phyloP scores from a whole-genome alignment of 1,140 invertebrate genomes.

The Heliconius nattereri region DNA sequence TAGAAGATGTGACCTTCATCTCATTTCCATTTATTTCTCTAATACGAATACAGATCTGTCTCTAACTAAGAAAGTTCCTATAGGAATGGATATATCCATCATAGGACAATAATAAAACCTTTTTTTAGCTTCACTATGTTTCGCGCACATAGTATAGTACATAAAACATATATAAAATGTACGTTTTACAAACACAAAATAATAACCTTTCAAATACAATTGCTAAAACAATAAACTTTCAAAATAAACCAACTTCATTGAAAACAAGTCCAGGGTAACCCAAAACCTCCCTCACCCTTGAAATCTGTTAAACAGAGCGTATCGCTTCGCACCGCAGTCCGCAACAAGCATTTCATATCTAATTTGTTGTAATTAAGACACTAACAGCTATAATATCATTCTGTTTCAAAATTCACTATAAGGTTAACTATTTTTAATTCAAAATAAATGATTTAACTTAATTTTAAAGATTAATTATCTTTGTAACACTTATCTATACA shows the following conservation, averaged over 20 bases:
- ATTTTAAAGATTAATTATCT: background rate
- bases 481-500: background rate
- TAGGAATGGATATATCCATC: no score
- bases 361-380: slow-evolving; percentile 2
- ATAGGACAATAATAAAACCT: no score
- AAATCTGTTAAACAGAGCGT: background rate
- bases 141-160: no score
- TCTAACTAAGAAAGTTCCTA: no score
- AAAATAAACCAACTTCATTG: background rate
- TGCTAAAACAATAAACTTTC: background rate
- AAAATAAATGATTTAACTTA: background rate
- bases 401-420: background rate
- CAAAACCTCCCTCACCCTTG: slow-evolving; percentile 2
- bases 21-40: no score
- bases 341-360: background rate
- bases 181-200: no score
- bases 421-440: background rate
- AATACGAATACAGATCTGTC: no score
- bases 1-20: no score
- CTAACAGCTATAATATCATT: background rate
- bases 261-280: background rate
- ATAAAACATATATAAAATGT: no score
- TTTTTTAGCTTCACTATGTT: no score
- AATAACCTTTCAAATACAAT: no score
- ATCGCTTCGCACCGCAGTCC: background rate